Conservation (phyloP, 2,797 vertebrate genomes). For the Perodicticus potto region DNA sequence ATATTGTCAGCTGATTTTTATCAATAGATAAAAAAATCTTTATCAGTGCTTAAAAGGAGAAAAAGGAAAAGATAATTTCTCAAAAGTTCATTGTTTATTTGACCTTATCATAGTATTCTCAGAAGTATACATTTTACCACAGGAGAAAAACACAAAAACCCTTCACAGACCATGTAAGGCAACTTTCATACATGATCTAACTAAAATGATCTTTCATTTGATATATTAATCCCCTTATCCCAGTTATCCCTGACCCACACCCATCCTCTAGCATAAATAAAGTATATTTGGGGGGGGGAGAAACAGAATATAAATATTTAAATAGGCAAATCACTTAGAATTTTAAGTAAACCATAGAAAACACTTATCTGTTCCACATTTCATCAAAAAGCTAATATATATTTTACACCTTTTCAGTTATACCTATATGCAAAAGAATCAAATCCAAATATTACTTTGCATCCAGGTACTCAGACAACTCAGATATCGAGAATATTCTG, state of each 20-base stretch:
- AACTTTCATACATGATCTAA: background rate
- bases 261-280: background rate
- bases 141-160: slow-evolving; percentile 36
- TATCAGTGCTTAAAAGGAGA: slow-evolving; percentile 29
- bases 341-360: slow-evolving; percentile 37
- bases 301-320: background rate
- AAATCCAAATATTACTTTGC: background rate
- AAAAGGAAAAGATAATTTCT: background rate
- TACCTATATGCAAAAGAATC: background rate
- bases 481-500: background rate
- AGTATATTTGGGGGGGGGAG: background rate
- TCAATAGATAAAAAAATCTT: slow-evolving; percentile 78
- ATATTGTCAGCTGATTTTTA: slow-evolving; percentile 81
- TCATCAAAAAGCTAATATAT: background rate
- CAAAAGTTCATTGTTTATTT: background rate
- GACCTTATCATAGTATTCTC: slow-evolving; percentile 53
- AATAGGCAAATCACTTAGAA: background rate
- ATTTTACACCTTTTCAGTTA: background rate
- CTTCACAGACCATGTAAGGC: slow-evolving; percentile 47
- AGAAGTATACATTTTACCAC: slow-evolving; percentile 24
- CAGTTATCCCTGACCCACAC: background rate
- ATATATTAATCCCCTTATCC: background rate
- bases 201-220: slow-evolving; percentile 17
- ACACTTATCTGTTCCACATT: background rate
- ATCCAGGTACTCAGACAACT: slow-evolving; percentile 33